Evolutionary conservation across 2,797 vertebrate genomes (phyloP).

Genomic region (Sebastes hopkinsi): DNA sequence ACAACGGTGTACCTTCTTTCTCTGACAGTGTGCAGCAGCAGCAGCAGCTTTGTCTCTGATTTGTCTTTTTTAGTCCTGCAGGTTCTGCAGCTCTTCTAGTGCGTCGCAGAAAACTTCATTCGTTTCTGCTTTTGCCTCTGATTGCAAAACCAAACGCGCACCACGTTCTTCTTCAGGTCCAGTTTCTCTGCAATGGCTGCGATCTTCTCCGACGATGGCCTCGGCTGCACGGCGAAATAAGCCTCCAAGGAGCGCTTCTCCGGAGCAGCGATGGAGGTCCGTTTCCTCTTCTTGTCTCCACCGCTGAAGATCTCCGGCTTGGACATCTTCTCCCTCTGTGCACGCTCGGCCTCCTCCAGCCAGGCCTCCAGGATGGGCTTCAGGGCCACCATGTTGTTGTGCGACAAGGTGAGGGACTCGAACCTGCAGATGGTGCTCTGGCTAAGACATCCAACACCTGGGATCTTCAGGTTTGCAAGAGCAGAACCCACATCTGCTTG

Average conservation of each 20-base stretch:
- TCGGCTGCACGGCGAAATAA: constrained; percentile 91
- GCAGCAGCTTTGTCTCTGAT: constrained; percentile 29
- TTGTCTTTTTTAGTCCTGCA: constrained; percentile 43
- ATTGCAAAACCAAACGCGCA: constrained; percentile 95
- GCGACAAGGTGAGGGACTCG: constrained; percentile 93
- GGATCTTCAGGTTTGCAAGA: constrained; percentile 93
- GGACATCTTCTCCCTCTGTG: constrained; percentile 91
- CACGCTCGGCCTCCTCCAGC: constrained; percentile 92
- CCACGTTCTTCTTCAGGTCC: constrained; percentile 96
- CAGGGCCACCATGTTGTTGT: constrained; percentile 96
- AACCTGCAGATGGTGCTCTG: constrained; percentile 96
- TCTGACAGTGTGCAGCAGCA: constrained; percentile 57
- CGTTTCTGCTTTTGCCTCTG: constrained; percentile 96
- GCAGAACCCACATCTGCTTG: constrained; percentile 93
- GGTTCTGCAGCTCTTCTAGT: constrained; percentile 72
- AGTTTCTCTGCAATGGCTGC: constrained; percentile 93
- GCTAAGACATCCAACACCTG: constrained; percentile 91
- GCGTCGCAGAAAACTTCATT: constrained; percentile 94
- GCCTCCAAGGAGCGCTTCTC: constrained; percentile 93
- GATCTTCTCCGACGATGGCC: constrained; percentile 94
- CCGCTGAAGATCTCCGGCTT: constrained; percentile 92
- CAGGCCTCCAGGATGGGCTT: constrained; percentile 94
- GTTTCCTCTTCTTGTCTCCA: constrained; percentile 92
- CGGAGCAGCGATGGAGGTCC: constrained; percentile 91
- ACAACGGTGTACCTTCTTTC: constrained; percentile 47